These are phyloP conservation scores for Clinocottus analis DNA, from an alignment of 2,113 vertebrate species.

Conservation along the genomic window DNA sequence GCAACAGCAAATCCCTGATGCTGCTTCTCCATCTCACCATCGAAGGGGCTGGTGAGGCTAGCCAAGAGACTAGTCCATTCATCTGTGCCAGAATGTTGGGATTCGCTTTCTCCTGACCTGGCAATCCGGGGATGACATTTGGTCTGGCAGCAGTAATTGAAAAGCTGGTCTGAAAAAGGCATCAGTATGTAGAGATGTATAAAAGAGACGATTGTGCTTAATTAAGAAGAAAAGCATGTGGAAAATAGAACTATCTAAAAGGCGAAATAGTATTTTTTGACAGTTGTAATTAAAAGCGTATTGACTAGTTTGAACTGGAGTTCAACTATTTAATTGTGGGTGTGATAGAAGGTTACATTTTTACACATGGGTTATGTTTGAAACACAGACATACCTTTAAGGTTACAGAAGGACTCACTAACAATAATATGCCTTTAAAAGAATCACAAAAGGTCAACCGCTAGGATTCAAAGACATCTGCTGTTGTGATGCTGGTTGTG, in stretches of 20 bases:
- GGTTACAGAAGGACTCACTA: constrained; percentile 14
- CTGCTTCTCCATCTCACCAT: neutral
- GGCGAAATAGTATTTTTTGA: neutral
- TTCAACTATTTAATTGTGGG: neutral
- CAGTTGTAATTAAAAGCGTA: neutral
- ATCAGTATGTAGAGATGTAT: neutral
- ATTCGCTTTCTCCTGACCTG: constrained; percentile 4
- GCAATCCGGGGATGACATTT: neutral
- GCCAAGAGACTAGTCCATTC: constrained; percentile 3
- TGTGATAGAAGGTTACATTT: neutral
- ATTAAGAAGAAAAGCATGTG: neutral
- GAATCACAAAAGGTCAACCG: constrained; percentile 12
- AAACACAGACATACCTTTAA: neutral
- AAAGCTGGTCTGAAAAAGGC: constrained; percentile 6
- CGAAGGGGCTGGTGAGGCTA: neutral
- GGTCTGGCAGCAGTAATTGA: neutral
- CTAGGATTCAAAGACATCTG: constrained; percentile 16
- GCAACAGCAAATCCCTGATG: neutral
- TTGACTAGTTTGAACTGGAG: neutral
- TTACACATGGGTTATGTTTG: neutral
- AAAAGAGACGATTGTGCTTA: neutral
- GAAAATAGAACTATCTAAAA: neutral
- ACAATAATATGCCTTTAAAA: neutral
- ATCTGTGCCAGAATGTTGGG: neutral
- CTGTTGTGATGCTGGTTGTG: constrained; percentile 13